Evolutionary conservation across 2,797 vertebrate genomes (phyloP), one percentile per base, ranked within the genome.

Genomic region (Moxostoma hubbsi): DNA sequence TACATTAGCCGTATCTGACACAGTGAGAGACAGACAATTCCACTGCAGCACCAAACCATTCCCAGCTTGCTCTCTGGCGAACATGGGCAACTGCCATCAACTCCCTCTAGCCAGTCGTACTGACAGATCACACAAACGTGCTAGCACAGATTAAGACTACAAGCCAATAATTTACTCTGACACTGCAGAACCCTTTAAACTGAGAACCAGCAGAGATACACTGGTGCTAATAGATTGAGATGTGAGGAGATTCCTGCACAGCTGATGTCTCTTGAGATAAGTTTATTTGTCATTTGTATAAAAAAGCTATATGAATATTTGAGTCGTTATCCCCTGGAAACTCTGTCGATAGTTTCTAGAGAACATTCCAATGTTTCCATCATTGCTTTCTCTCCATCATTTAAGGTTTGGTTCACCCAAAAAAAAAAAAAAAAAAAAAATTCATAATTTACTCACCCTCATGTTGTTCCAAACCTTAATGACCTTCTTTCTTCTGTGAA

Each of bases 1-100:
- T 43, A 64, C 61, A 75, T 77, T 76, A 65, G 61, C 74, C 49
- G 18, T n/a, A 64, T 81, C 50, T 73, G 65, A 75, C 61, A 55
- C 46, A 74, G 36, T 71, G 24, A 58, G 73, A 72, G 55, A 47
- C 78, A 50, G 65, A 77, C 73, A 55, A 64, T 73, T 75, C 47
- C 66, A 63, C 49, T 18, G 8, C 16, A 45, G 49, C 51, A 46
- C 49, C 54, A 24, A 70, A 62, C 10, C 46, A 45, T 58, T 74
- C 72, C 72, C 53, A 57, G 59, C 72, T 55, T 69, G 36, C 51
- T 65, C 58, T 70, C 36, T 57, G 45, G 18, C 58, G 59, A 63
- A 55, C 71, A 70, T 13, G 57, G 63, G 62, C 55, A 36, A 62
- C 46, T 58, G 73, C 45, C 36, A 62, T 43, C 61, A 45, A 7